Evolutionary conservation across 2,888 invertebrate genomes (phyloP), one percentile per base, ranked within the genome.

Genomic region (Cheilosia vernalis): DNA sequence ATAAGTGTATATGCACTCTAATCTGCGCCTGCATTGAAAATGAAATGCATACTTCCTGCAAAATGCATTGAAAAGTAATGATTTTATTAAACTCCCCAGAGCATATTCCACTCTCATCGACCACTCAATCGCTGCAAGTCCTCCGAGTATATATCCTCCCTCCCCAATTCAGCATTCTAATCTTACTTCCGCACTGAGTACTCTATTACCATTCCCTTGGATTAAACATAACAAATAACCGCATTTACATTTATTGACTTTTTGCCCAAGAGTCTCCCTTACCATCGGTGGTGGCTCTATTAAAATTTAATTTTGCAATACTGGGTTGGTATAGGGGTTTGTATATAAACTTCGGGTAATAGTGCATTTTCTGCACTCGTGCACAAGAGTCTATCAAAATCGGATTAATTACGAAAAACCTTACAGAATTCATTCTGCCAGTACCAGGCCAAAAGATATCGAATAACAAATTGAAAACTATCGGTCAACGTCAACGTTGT

Each of bases 171-270:
- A 51, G 51, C 51, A 44, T 70, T 78, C 69, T 67, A 70, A 78
- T 78, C 70, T 63, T 21, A 30, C 47, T 70, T 63, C 78, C 63
- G 61, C 63, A 47, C 53, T 33, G 4, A 4, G 37, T 37, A 53
- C 53, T 17, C 56, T 9, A 53, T 55, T 24, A 2, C 76, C 58
- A 76, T 69, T 77, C 44, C 33, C 53, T 24, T 30, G 63, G 78
- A 70, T 69, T 78, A 78, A 63, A 49, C 56, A 56, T 63, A 78
- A 69, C 70, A 78, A 78, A 78, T 69, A 78, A 78, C 69, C 56
- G 47, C 60, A 78, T 78, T 78, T 70, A 37, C 61, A 78, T 70
- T 78, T 78, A 78, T 78, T 63, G 78, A 78, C 78, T 78, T 69
- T 63, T 49, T 42, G 30, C 17, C 55, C 61, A 55, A 37, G 42